Conservation (phyloP, 2,113 vertebrate genomes). For the Pithys albifrons region DNA sequence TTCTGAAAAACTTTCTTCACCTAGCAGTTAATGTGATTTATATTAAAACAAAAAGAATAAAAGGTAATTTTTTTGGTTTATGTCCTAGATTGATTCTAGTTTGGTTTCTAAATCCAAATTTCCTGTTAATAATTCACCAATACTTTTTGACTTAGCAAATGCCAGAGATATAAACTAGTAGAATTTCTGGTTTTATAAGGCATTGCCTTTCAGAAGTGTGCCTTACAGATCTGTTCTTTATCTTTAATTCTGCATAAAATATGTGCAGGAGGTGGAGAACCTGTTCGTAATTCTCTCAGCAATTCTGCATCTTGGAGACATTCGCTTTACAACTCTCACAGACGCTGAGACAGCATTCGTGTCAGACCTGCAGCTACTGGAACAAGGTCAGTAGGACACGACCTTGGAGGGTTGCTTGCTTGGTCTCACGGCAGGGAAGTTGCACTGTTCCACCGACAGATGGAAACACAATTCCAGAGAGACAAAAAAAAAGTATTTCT, state of each 20-base stretch:
- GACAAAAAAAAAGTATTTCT: neutral
- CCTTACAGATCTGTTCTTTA: neutral
- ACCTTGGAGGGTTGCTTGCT: neutral
- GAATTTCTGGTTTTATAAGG: neutral
- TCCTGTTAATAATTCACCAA: neutral
- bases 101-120: neutral
- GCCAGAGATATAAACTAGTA: neutral
- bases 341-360: slow-evolving; percentile 83
- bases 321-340: slow-evolving; percentile 81
- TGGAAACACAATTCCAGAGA: slow-evolving; percentile 55
- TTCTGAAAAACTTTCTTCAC: neutral
- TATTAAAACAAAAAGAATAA: neutral
- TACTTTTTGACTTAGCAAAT: neutral
- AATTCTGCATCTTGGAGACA: slow-evolving; percentile 88
- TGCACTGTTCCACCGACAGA: neutral
- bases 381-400: slow-evolving; percentile 83
- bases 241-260: slow-evolving; percentile 25
- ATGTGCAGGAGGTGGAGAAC: slow-evolving; percentile 87
- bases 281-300: slow-evolving; percentile 88
- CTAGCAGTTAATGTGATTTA: neutral
- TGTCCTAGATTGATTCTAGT: neutral
- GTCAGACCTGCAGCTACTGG: slow-evolving; percentile 90
- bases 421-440: neutral
- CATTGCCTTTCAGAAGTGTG: neutral
- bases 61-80: neutral